phyloP scores from a whole-genome alignment of 2,888 invertebrate genomes.

The Erynnis tages region DNA sequence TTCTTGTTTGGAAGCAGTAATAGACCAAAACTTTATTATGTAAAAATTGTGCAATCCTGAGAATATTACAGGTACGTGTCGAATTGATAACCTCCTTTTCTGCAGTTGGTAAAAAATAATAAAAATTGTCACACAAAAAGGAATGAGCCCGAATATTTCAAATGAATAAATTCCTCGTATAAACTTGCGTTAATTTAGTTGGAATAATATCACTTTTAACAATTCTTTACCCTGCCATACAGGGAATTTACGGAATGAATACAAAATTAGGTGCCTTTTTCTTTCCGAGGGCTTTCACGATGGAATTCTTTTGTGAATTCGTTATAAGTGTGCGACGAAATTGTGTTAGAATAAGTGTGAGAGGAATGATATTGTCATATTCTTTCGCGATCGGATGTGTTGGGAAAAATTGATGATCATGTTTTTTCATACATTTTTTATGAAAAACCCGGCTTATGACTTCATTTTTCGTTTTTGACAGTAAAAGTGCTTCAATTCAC shows the following conservation, averaged over 20 bases:
- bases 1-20: too few species aligned
- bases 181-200: conserved; percentile 2
- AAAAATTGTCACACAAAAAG: too few species aligned
- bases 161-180: not conserved
- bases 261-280: conserved; percentile 32
- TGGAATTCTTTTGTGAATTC: conserved; percentile 23
- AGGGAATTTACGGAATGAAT: conserved; percentile 31
- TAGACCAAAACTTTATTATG: too few species aligned
- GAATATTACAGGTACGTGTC: too few species aligned
- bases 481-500: too few species aligned
- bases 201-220: conserved; percentile 7
- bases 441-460: too few species aligned
- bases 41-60: too few species aligned
- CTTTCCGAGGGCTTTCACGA: conserved; percentile 25
- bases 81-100: too few species aligned
- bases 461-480: too few species aligned
- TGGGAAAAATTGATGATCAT: too few species aligned
- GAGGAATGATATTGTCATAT: conserved; percentile 5
- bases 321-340: conserved; percentile 22
- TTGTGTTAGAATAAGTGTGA: conserved; percentile 12
- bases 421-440: too few species aligned
- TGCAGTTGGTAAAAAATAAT: too few species aligned
- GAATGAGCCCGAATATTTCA: not conserved
- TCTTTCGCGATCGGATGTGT: not conserved
- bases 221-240: conserved; percentile 11